Evolutionary conservation across 1,140 invertebrate species (phyloP), one percentile per base, ranked within the genome.

Genomic region (Daktulosphaira vitifoliae): DNA sequence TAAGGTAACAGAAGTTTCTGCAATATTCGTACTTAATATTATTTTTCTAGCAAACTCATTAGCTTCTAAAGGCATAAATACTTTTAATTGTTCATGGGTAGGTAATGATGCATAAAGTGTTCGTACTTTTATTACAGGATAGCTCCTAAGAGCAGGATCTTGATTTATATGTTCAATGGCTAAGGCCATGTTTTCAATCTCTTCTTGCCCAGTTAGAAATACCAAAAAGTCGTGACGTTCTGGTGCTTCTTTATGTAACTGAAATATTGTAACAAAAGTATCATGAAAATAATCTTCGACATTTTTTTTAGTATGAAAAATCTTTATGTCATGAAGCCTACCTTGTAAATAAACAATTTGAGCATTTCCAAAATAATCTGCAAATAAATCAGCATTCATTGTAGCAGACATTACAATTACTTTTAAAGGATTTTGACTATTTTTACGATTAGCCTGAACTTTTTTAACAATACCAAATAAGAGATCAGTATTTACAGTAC

Each of bases 191-290:
- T 86, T 81, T 78, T 98, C 94, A 70, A 99, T 98, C 82, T 99
- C 96, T 75, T 99, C 96, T 79, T 98, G 93, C 3, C 96, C 96
- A 67, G 96, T 98, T 49, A 98, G 78, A 78, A 99, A 99, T n/a
- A 98, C 89, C 37, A 99, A 78, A 72, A 99, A 89, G 74, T 96
- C 92, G 85, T 49, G 84, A 84, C 70, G 86, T 20, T 84, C 74
- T 9, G 90, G 89, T 66, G 85, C 81, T 72, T 86, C 81, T 66
- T 83, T 81, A 78, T 98, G 93, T 65, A 98, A 86, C 77, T 97
- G 86, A 74, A 97, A 92, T 64, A 96, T 82, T 0, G 93, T 92
- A 39, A 89, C 86, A 2, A 98, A 74, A 65, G 86, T 82, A 13
- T 84, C 79, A 72, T 85, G 83, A 44, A 87, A 80, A 74, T 97